Conservation (phyloP, 2,113 vertebrate genomes). For the Turdus rufiventris region DNA sequence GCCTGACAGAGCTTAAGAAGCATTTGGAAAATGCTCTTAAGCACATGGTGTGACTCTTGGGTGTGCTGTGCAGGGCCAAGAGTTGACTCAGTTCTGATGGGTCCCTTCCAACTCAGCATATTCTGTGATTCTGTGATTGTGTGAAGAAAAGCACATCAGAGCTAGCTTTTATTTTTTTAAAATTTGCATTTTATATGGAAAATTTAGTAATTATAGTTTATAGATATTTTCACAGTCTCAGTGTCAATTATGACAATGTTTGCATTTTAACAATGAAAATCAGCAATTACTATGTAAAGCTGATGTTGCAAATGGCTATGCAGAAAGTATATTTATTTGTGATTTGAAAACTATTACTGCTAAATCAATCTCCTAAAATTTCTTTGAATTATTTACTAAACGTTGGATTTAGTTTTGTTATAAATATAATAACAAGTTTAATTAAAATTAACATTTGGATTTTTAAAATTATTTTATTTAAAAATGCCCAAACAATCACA, state of each 20-base stretch:
- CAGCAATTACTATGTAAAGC: not conserved
- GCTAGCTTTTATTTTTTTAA: not conserved
- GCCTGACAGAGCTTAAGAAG: not conserved
- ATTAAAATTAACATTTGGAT: not conserved
- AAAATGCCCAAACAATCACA: not conserved
- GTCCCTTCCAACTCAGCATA: not conserved
- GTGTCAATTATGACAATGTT: not conserved
- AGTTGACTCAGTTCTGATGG: not conserved
- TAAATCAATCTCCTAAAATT: not conserved
- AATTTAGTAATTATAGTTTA: not conserved
- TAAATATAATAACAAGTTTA: not conserved
- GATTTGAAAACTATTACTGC: not conserved
- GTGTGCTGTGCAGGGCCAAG: not conserved
- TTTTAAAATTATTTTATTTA: not conserved
- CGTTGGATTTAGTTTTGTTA: not conserved
- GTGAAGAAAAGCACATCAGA: not conserved
- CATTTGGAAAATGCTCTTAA: not conserved
- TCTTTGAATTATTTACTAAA: not conserved
- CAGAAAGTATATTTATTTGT: not conserved
- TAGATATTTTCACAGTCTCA: not conserved
- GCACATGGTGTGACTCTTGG: not conserved
- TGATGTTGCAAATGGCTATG: not conserved
- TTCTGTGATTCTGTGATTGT: not conserved
- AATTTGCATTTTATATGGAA: not conserved
- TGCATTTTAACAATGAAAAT: not conserved